A percentile compares a stretch with the other conserved stretches of the same genome.
Conservation (phyloP, 1,140 invertebrate genomes). For the Trissolcus basalis region DNA sequence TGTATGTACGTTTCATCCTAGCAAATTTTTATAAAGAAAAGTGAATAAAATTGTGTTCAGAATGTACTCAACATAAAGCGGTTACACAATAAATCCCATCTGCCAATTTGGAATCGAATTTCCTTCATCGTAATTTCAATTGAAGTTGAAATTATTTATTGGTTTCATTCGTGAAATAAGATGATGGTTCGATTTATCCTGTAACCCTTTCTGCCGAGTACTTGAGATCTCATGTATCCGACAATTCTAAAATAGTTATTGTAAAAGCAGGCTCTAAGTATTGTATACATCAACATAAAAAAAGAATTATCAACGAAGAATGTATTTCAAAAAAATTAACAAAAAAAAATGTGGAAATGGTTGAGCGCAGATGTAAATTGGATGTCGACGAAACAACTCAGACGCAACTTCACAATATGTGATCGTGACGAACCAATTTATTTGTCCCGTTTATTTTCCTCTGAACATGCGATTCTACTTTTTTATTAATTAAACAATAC, state of each 20-base stretch:
- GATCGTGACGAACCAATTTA: constrained; percentile 13
- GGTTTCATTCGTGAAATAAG: no score
- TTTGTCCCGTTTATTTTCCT: not conserved
- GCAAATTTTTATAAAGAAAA: constrained; percentile 14
- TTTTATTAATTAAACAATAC: no score
- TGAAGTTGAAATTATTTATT: no score
- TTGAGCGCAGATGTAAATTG: constrained; percentile 20
- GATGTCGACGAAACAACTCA: constrained; percentile 27
- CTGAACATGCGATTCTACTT: no score
- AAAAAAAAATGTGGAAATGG: constrained; percentile 4
- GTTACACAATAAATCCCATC: constrained; percentile 10
- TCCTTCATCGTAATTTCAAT: not conserved
- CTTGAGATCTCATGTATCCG: constrained; percentile 12
- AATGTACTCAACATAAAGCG: constrained; percentile 23
- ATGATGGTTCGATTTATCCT: constrained; percentile 4
- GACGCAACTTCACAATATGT: constrained; percentile 4
- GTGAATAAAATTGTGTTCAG: constrained; percentile 23
- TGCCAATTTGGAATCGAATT: no score
- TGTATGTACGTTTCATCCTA: constrained; percentile 2
- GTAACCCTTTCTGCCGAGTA: constrained; percentile 6
- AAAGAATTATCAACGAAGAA: constrained; percentile 18
- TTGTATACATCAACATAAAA: constrained; percentile 20
- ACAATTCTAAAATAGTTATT: constrained; percentile 31
- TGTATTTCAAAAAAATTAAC: constrained; percentile 15
- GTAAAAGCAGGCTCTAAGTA: constrained; percentile 31